Conservation (phyloP, 2,113 vertebrate species). For the Nettapus auritus region DNA sequence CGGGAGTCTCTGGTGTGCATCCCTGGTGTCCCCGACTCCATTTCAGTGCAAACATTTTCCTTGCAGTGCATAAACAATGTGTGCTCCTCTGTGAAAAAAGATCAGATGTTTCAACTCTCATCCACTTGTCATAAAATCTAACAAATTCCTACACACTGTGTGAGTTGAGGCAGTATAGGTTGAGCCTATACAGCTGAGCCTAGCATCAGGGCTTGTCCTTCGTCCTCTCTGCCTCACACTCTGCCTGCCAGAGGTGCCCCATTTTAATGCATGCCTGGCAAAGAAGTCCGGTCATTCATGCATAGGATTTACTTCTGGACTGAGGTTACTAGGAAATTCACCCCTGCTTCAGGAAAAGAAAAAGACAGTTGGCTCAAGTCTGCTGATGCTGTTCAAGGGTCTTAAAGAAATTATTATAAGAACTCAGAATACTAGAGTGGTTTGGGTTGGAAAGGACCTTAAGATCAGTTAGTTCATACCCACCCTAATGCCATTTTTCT, state of each 20-base stretch:
- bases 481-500: not conserved
- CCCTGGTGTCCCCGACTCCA: not conserved
- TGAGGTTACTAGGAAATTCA: not conserved
- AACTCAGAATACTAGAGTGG: not conserved
- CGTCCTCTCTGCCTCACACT: no score
- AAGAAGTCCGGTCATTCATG: not conserved
- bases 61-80: not conserved
- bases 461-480: not conserved
- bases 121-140: not conserved
- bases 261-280: not conserved
- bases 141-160: not conserved
- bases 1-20: not conserved
- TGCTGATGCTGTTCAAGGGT: not conserved
- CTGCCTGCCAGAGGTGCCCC: not conserved
- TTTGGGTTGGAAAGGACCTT: no score
- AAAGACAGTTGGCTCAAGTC: not conserved
- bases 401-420: not conserved
- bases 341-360: no score
- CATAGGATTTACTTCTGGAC: not conserved
- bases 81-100: not conserved
- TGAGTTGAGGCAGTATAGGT: not conserved
- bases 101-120: not conserved
- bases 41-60: not conserved
- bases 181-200: not conserved
- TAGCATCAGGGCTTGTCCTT: not conserved